phyloP scores from a whole-genome alignment of 2,888 invertebrate species.

The Sinohyriopsis cumingii region DNA sequence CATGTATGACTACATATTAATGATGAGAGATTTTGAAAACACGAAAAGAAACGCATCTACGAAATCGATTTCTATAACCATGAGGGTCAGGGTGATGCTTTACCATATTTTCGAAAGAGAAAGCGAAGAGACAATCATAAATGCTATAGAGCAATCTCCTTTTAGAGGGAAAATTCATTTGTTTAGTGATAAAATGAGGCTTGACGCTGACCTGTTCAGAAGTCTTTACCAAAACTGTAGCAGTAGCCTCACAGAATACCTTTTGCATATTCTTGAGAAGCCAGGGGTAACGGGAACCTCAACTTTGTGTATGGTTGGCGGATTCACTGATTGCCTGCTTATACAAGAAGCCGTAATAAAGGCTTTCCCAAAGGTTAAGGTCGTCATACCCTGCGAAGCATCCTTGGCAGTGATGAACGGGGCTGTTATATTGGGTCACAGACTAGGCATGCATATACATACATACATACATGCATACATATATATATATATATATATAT shows the following conservation, averaged over 20 bases:
- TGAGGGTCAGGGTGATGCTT: too few relatives aligned
- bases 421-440: conserved; percentile 32
- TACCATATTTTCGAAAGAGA: conserved; percentile 1
- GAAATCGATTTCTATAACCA: too few relatives aligned
- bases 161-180: conserved; percentile 24
- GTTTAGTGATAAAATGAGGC: conserved; percentile 36
- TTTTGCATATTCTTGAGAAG: conserved; percentile 23
- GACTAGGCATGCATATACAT: too few relatives aligned
- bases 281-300: conserved; percentile 20
- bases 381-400: conserved; percentile 36
- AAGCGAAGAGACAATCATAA: conserved; percentile 8
- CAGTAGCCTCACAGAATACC: conserved; percentile 24
- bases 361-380: conserved; percentile 18
- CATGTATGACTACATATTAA: conserved; percentile 17
- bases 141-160: conserved; percentile 23
- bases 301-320: conserved; percentile 39
- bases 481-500: too few relatives aligned
- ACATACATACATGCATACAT: too few relatives aligned
- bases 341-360: conserved; percentile 27
- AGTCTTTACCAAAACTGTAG: conserved; percentile 24
- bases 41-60: too few relatives aligned
- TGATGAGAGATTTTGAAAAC: conserved; percentile 14
- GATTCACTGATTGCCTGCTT: conserved; percentile 37
- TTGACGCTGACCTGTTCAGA: conserved; percentile 31
- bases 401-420: conserved; percentile 37